Percentiles rank a stretch among this genome's conserved stretches.
Evolutionary conservation across 2,888 invertebrate genomes (phyloP).

Genomic region (Thera obeliscata): DNA sequence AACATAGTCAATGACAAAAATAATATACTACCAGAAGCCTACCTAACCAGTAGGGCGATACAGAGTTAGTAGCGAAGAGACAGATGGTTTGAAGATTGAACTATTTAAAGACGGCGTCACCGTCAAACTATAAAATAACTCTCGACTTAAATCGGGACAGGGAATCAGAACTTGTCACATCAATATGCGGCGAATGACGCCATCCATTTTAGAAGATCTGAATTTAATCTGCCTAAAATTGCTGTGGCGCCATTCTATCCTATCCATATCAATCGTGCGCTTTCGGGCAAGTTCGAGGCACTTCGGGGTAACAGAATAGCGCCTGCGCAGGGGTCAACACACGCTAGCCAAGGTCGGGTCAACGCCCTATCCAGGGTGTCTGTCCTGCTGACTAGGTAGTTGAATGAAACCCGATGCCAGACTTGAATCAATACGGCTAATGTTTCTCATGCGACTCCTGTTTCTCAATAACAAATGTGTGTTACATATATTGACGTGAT

Average conservation of each 20-base stretch:
- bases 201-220: conserved; percentile 39
- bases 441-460: conserved; percentile 16
- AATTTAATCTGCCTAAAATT: conserved; percentile 49
- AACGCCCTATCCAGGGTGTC: conserved; percentile 59
- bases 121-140: conserved; percentile 7
- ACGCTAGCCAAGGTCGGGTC: conserved; percentile 73
- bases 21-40: background rate
- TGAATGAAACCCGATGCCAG: conserved; percentile 26
- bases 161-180: conserved; percentile 22
- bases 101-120: background rate
- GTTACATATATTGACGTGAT: conserved; percentile 9
- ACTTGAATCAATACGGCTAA: conserved; percentile 3
- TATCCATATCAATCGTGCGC: conserved; percentile 45
- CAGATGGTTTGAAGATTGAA: too few relatives aligned
- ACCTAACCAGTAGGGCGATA: background rate
- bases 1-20: background rate
- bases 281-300: conserved; percentile 45
- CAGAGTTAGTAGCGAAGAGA: background rate
- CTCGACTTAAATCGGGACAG: background rate
- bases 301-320: conserved; percentile 42
- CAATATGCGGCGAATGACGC: conserved; percentile 46
- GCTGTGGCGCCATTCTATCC: conserved; percentile 45
- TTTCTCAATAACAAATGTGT: conserved; percentile 23
- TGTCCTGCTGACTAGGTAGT: conserved; percentile 36
- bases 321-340: conserved; percentile 76